A percentile compares a stretch with the other conserved stretches of the same genome.
Conservation (phyloP, 2,797 vertebrate species). For the Momotus momota region DNA sequence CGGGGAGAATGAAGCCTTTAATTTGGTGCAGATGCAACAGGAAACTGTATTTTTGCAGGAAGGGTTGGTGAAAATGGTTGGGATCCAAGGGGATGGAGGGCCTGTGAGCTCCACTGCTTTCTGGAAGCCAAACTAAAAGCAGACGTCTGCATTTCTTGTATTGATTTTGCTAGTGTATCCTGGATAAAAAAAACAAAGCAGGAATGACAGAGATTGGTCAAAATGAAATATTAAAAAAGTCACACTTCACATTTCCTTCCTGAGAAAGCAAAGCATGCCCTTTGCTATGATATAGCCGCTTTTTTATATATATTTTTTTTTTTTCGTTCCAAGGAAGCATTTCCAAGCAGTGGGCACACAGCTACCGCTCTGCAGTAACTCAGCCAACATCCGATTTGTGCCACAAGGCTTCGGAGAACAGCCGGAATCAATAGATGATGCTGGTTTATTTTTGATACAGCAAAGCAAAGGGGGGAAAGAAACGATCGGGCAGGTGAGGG, state of each 20-base stretch:
- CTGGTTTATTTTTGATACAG: constrained; percentile 41
- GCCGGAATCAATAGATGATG: not conserved
- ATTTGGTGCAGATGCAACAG: not conserved
- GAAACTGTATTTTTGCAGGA: not conserved
- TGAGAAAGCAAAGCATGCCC: not conserved
- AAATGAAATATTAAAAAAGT: not conserved
- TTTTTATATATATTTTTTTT: not conserved
- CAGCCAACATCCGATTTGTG: not conserved
- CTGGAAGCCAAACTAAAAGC: not conserved
- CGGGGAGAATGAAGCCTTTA: not conserved
- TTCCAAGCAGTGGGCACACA: not conserved
- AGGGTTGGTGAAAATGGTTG: not conserved
- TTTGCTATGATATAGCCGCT: not conserved
- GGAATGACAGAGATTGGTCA: not conserved
- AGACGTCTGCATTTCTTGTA: not conserved
- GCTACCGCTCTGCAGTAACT: not conserved
- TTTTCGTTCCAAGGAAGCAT: not conserved
- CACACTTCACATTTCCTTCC: not conserved
- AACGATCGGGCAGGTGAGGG: constrained; percentile 28
- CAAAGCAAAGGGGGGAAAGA: not conserved
- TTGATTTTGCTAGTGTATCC: not conserved
- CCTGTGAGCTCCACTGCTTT: not conserved
- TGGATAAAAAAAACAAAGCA: not conserved
- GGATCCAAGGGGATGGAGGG: not conserved
- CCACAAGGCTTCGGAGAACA: constrained; percentile 18